Base-by-base conservation (phyloP, 2,888 invertebrate genomes). In the Elmis aenea region DNA sequence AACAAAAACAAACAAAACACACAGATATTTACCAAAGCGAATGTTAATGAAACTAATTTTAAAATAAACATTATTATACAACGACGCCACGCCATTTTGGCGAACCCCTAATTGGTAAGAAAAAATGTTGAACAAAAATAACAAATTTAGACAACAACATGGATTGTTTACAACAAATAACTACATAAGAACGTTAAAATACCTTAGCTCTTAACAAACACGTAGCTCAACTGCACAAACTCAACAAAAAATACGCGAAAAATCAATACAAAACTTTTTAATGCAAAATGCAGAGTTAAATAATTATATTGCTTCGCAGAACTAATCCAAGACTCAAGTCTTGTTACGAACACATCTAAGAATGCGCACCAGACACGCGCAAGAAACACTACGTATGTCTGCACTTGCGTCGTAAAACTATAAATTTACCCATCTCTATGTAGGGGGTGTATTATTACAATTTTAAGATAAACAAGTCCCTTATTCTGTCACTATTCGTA, bases 261-360 rank as follows among this genome's bases (percentile, higher is more conserved):
- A 66, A 67, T 68, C 68, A 64, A 68, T 68, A 67, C 63, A 61
- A 64, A 55, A 62, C 59, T 64, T 64, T 53, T 64, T 67, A 67
- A 67, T 67, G 67, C 64, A 66, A 67, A 67, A 67, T 64, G 63
- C 65, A 62, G 63, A 62, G 66, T 67, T 68, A 68, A 68, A 67
- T 67, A 67, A 67, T 67, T 68, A 67, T 67, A 66, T 66, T 61
- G 63, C 60, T 59, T 54, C 47, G 51, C 16, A 46, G 45, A 60
- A 50, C 46, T 51, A 49, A 64, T 54, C 61, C 51, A 50, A 53
- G 64, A 65, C 62, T 46, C 47, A 55, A 55, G 61, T 61, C 55
- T 53, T 51, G 49, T 51, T 50, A 56, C 55, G 55, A 55, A 53
- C 47, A 44, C 48, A 38, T 45, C 42, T 55, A 58, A 62, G 61